Percentiles rank a stretch among this genome's conserved stretches.
phyloP scores from a whole-genome alignment of 2,888 invertebrate species.

The Amblyteles armatorius region DNA sequence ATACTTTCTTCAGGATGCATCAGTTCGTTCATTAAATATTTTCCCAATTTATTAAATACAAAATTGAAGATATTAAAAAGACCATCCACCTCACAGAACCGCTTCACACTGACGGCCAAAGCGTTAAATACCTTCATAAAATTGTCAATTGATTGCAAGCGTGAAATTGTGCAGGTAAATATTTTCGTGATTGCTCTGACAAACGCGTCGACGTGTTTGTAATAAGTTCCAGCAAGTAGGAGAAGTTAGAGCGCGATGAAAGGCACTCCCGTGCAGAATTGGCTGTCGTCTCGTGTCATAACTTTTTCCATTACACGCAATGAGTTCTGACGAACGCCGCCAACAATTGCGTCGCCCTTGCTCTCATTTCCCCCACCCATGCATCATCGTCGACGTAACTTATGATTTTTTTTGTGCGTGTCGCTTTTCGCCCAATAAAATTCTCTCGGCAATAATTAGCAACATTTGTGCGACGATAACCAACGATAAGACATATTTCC shows the following conservation, averaged over 20 bases:
- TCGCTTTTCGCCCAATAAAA: background rate
- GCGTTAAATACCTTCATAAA: no score
- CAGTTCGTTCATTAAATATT: no score
- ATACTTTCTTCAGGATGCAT: no score
- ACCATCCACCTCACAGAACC: no score
- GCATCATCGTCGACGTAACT: background rate
- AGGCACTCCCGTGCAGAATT: background rate
- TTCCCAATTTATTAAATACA: no score
- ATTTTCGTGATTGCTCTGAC: no score
- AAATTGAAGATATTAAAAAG: no score
- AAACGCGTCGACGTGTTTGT: background rate
- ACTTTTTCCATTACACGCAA: background rate
- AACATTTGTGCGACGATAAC: background rate
- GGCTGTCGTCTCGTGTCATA: background rate
- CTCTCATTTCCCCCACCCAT: background rate
- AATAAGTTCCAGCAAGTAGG: background rate
- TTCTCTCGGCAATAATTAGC: background rate
- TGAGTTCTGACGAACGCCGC: background rate
- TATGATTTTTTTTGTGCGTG: background rate
- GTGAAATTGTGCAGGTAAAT: no score
- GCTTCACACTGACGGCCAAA: no score
- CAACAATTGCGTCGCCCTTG: background rate
- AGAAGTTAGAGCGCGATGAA: background rate
- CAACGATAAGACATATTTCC: slow-evolving; percentile 8
- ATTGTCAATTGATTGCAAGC: no score